A percentile compares a stretch with the other conserved stretches of the same genome.
These are phyloP conservation scores for Indicator maculatus DNA, from an alignment of 2,113 vertebrate species.

Conservation along the genomic window DNA sequence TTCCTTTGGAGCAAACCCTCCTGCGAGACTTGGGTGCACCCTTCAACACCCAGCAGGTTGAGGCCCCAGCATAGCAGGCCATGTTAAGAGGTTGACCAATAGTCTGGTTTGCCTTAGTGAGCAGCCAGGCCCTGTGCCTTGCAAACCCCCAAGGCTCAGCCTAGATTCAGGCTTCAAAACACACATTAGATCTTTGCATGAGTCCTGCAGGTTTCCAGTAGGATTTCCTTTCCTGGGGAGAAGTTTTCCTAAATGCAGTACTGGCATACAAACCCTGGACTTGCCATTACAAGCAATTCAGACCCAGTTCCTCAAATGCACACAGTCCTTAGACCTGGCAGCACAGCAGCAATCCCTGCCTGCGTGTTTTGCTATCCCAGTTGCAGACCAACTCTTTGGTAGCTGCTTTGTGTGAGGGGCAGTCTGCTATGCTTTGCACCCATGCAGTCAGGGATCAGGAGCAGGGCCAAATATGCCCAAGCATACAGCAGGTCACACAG, in stretches of 20 bases:
- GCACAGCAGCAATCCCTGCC: not conserved
- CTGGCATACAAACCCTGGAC: rapidly evolving
- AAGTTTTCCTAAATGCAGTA: not conserved
- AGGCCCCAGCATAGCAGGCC: not conserved
- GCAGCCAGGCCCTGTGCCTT: not conserved
- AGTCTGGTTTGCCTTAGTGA: not conserved
- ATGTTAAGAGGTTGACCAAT: not conserved
- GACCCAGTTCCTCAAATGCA: not conserved
- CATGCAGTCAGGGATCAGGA: not conserved
- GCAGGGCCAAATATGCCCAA: not conserved
- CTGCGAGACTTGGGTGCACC: not conserved
- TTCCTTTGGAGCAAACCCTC: not conserved
- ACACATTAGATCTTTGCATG: not conserved
- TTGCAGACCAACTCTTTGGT: not conserved
- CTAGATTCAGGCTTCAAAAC: not conserved
- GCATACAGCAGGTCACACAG: not conserved
- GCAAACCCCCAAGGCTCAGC: not conserved
- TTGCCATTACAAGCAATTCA: not conserved
- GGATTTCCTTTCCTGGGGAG: not conserved
- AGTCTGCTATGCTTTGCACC: not conserved
- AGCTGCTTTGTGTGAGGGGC: not conserved
- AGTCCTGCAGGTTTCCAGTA: not conserved
- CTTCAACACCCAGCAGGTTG: not conserved
- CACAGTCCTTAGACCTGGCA: not conserved
- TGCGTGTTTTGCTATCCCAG: not conserved